A percentile compares a stretch with the other conserved stretches of the same genome.
Conservation (phyloP, 2,888 invertebrate genomes). For the Melolontha melolontha region DNA sequence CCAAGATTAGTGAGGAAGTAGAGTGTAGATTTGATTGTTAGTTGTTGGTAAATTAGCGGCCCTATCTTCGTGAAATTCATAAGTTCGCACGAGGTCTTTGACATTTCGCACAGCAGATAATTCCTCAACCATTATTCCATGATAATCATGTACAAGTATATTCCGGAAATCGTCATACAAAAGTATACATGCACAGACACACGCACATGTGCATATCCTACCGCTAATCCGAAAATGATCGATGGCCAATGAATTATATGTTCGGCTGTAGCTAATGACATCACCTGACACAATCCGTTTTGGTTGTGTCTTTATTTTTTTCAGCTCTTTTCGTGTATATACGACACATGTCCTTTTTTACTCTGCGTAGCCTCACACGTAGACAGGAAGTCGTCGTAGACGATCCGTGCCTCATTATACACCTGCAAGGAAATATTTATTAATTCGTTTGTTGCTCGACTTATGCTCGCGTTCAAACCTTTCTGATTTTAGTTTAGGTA, state of each 20-base stretch:
- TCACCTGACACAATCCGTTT: slow-evolving; percentile 38
- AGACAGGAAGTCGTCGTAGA: slow-evolving; percentile 37
- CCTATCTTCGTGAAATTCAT: no score
- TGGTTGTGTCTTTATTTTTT: slow-evolving; percentile 24
- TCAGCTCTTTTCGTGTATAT: slow-evolving; percentile 10
- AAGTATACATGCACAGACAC: no score
- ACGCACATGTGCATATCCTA: no score
- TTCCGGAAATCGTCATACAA: no score
- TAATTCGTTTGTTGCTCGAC: slow-evolving; percentile 40
- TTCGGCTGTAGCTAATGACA: slow-evolving; percentile 27
- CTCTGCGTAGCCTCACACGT: slow-evolving; percentile 34
- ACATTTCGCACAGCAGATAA: slow-evolving; percentile 15
- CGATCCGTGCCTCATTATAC: slow-evolving; percentile 33
- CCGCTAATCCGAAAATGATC: no score
- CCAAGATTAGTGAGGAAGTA: slow-evolving; percentile 5
- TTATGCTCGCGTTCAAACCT: slow-evolving; percentile 2
- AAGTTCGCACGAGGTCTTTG: slow-evolving; percentile 25
- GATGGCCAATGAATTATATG: no score
- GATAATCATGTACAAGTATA: no score
- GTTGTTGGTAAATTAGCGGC: no score
- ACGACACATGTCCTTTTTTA: slow-evolving; percentile 32
- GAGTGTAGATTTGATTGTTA: not conserved
- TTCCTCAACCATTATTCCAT: slow-evolving; percentile 8
- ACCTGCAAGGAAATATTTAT: slow-evolving; percentile 51
- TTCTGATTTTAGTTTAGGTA: no score